Conservation (phyloP, 2,113 vertebrate species). For the Misgurnus anguillicaudatus region DNA sequence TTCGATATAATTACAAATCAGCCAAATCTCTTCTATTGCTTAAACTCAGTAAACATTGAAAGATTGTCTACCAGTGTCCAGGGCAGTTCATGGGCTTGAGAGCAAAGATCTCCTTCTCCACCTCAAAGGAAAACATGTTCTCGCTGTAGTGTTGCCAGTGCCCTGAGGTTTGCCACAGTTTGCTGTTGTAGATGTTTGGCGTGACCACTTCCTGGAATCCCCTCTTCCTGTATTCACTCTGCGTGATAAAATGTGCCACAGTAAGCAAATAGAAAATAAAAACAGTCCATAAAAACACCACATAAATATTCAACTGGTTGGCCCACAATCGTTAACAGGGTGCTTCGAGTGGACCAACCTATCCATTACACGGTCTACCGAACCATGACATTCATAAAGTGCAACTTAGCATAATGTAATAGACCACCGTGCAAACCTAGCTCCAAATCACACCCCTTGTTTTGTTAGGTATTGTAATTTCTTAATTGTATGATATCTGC, state of each 20-base stretch:
- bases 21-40: background rate
- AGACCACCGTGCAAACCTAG: background rate
- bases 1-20: background rate
- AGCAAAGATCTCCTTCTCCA: slow-evolving; percentile 93
- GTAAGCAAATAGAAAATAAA: background rate
- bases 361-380: slow-evolving; percentile 35
- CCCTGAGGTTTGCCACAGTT: slow-evolving; percentile 95
- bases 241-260: background rate
- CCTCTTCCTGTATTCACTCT: slow-evolving; percentile 91
- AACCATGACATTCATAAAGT: slow-evolving; percentile 30
- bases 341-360: slow-evolving; percentile 23
- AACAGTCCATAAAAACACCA: background rate
- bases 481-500: slow-evolving; percentile 14
- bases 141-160: slow-evolving; percentile 99
- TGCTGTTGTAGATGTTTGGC: slow-evolving; percentile 96
- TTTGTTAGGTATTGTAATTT: slow-evolving; percentile 5
- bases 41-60: background rate
- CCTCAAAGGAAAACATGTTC: slow-evolving; percentile 98
- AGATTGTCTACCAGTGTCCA: slow-evolving; percentile 86
- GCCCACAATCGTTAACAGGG: slow-evolving; percentile 12
- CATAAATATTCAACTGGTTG: slow-evolving; percentile 32
- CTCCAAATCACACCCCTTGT: background rate
- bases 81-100: slow-evolving; percentile 99
- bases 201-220: slow-evolving; percentile 97
- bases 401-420: slow-evolving; percentile 22